A percentile compares a stretch with the other conserved stretches of the same genome.
These are phyloP conservation scores for Proctacanthus coquilletti DNA, from an alignment of 1,140 invertebrate species.

Conservation along the genomic window DNA sequence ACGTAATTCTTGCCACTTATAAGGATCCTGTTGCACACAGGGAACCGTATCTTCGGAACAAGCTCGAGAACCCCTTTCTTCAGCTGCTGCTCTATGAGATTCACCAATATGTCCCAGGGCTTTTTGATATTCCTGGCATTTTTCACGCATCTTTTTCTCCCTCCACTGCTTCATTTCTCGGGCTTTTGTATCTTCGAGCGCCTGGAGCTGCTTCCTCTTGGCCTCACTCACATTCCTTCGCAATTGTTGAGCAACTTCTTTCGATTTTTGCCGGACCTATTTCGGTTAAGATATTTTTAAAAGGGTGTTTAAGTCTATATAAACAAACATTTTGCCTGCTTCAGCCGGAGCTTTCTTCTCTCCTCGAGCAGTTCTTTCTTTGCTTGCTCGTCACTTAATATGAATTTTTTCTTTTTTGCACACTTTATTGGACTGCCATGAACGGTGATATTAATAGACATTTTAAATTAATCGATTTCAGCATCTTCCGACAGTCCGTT, in stretches of 20 bases:
- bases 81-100: too few species aligned
- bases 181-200: constrained; percentile 14
- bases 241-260: constrained; percentile 15
- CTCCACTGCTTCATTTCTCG: constrained; percentile 18
- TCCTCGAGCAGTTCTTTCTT: constrained; percentile 21
- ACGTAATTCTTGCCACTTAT: constrained; percentile 18
- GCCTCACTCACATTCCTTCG: constrained; percentile 18
- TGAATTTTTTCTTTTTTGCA: constrained; percentile 1
- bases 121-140: constrained; percentile 14
- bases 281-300: background rate
- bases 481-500: too few species aligned
- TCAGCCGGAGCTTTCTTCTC: constrained; percentile 21
- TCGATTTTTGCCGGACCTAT: constrained; percentile 24
- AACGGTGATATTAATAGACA: constrained; percentile 12
- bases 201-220: constrained; percentile 14
- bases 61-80: too few species aligned
- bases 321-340: constrained; percentile 15
- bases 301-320: background rate
- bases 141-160: constrained; percentile 8
- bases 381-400: constrained; percentile 15
- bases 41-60: constrained; percentile 8
- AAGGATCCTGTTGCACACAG: constrained; percentile 5
- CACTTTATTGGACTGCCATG: constrained; percentile 12
- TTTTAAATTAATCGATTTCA: too few species aligned
- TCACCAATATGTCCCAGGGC: too few species aligned